phyloP scores from a whole-genome alignment of 30 jellyfish, hydroid and myxozoan species.

The Pseudorhiza aurosa region DNA sequence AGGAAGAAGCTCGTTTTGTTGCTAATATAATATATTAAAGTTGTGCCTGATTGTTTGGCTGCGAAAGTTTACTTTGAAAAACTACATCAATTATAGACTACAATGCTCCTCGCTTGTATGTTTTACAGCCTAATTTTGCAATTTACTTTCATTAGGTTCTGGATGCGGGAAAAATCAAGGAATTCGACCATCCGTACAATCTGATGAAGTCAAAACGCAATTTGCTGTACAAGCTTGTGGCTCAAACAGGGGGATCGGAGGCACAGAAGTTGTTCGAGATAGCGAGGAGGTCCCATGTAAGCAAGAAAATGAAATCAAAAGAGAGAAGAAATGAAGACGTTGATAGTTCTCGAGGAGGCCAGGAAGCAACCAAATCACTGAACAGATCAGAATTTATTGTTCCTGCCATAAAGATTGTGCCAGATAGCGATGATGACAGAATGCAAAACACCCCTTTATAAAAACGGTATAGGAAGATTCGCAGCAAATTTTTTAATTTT shows the following conservation, averaged over 20 bases:
- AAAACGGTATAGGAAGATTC: not conserved
- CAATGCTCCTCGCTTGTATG: no score
- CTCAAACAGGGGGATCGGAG: conserved; percentile 89
- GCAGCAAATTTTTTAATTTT: not conserved
- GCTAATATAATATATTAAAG: no score
- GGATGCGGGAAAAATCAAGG: conserved; percentile 87
- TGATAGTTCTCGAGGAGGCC: no score
- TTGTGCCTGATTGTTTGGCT: no score
- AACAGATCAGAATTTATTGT: not conserved
- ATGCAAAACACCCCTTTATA: not conserved
- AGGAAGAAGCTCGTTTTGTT: no score
- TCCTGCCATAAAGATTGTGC: not conserved
- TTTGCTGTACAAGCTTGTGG: conserved; percentile 77
- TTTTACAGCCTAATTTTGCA: no score
- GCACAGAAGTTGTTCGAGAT: conserved; percentile 86
- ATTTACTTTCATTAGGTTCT: conserved; percentile 80
- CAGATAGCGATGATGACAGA: not conserved
- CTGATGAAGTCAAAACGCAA: conserved; percentile 62
- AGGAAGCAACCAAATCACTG: not conserved
- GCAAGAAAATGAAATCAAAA: conserved; percentile 13
- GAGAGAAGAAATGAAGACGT: not conserved
- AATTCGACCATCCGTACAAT: conserved; percentile 81
- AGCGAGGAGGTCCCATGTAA: conserved; percentile 61
- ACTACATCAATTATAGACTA: no score
- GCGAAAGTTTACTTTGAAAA: no score